Evolutionary conservation across 1,140 invertebrate species (phyloP), one percentile per base, ranked within the genome.

Genomic region (Zaprionus ornatus): DNA sequence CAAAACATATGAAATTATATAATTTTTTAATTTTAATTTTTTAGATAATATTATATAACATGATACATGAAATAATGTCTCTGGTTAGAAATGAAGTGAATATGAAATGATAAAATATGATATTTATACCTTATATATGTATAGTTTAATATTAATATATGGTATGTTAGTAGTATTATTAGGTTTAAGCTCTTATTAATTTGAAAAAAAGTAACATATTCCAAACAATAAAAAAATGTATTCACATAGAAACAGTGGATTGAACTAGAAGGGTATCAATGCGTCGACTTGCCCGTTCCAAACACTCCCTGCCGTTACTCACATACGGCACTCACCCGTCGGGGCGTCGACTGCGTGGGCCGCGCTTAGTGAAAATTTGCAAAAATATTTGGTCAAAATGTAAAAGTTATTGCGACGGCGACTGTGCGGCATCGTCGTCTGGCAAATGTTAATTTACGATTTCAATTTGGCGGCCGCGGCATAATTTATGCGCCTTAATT

Each of bases 351-450:
- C 67, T 90, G 85, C 85, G 85, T 90, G 85, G 85, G 85, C 45
- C 37, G 85, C 71, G 85, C 84, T 87, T 87, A 85, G 85, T 90
- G 85, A 90, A 90, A 90, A 90, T 90, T 90, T 82, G 85, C 86
- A 90, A 85, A 88, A 88, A 90, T 90, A 90, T 90, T 90, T 90
- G 86, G 86, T 79, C 86, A 90, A 90, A 90, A 90, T 90, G 85
- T 90, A 90, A 90, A 90, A 90, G 85, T 84, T 87, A 87, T 80
- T 69, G 84, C 85, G 61, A 3, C 45, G 52, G 57, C 57, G 15
- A 45, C 37, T 48, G 56, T n/a, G 42, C n/a, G n/a, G 19, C n/a
- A 21, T 56, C 71, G 60, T 37, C 60, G 83, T 87, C 83, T 87
- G 80, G 85, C 81, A 90, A 90, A 90, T 90, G 86, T 90, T 90